phyloP scores from a whole-genome alignment of 2,888 invertebrate species.

The Megalurothrips usitatus region DNA sequence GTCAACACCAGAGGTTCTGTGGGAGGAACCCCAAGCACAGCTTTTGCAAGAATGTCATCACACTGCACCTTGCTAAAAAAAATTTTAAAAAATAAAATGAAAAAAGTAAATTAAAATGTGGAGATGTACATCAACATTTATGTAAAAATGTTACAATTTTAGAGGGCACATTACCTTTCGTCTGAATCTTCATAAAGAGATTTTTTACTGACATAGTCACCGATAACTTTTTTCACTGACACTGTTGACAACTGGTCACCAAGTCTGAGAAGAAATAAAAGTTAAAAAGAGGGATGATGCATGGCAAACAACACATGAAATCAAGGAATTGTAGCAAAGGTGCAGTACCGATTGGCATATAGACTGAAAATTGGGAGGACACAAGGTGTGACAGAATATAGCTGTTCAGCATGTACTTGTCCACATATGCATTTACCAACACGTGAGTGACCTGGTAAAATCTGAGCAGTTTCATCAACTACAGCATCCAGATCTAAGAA shows the following conservation, averaged over 20 bases:
- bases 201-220: conserved; percentile 65
- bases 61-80: background rate
- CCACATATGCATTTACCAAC: conserved; percentile 39
- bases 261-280: conserved; percentile 45
- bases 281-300: conserved; percentile 7
- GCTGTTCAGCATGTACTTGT: conserved; percentile 53
- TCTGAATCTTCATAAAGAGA: conserved; percentile 46
- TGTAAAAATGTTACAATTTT: conserved; percentile 32
- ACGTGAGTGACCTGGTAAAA: conserved; percentile 3
- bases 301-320: conserved; percentile 43
- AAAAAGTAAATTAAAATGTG: conserved; percentile 1
- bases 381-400: conserved; percentile 63
- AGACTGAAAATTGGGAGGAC: conserved; percentile 60
- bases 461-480: conserved; percentile 23
- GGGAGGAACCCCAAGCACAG: background rate
- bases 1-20: background rate
- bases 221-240: conserved; percentile 63
- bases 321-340: conserved; percentile 38
- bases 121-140: conserved; percentile 26
- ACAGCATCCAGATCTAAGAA: conserved; percentile 43
- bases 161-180: conserved; percentile 35
- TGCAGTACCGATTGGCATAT: conserved; percentile 52
- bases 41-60: background rate
- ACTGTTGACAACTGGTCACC: conserved; percentile 59
- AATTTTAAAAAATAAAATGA: background rate